Evolutionary conservation across 2,113 vertebrate species (phyloP).

Genomic region (Menura novaehollandiae): DNA sequence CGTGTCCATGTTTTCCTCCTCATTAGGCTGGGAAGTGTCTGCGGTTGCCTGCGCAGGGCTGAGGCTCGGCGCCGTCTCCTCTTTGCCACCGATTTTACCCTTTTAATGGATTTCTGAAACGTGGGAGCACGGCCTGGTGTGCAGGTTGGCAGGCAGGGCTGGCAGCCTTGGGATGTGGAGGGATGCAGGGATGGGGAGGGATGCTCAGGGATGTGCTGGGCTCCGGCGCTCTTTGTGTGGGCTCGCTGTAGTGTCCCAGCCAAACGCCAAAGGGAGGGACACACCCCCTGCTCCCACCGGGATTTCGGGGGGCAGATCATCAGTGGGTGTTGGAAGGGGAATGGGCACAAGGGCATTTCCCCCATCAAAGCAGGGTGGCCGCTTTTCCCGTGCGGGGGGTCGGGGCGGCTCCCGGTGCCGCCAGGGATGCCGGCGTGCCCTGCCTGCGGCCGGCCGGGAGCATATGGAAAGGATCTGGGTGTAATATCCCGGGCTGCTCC

Average conservation of each 20-base stretch:
- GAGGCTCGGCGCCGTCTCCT: neutral
- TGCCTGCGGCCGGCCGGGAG: neutral
- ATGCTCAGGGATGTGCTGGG: neutral
- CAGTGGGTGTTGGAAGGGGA: accelerated
- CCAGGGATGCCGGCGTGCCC: neutral
- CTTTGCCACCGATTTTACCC: neutral
- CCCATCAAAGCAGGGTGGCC: accelerated
- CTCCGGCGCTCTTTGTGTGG: neutral
- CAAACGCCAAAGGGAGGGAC: neutral
- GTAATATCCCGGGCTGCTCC: conserved; percentile 43
- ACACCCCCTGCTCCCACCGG: neutral
- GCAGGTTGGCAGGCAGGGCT: neutral
- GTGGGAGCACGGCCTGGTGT: accelerated
- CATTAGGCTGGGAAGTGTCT: neutral
- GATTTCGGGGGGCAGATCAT: neutral
- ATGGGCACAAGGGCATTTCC: accelerated
- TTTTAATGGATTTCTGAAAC: neutral
- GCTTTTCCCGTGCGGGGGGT: accelerated
- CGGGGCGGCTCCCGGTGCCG: neutral
- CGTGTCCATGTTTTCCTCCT: neutral
- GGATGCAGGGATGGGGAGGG: neutral
- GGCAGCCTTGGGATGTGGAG: neutral
- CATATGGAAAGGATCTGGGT: conserved; percentile 57
- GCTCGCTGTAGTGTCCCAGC: neutral
- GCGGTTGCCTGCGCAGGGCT: accelerated